Conservation (phyloP, 2,797 vertebrate species). For the Enteromius mattozi region DNA sequence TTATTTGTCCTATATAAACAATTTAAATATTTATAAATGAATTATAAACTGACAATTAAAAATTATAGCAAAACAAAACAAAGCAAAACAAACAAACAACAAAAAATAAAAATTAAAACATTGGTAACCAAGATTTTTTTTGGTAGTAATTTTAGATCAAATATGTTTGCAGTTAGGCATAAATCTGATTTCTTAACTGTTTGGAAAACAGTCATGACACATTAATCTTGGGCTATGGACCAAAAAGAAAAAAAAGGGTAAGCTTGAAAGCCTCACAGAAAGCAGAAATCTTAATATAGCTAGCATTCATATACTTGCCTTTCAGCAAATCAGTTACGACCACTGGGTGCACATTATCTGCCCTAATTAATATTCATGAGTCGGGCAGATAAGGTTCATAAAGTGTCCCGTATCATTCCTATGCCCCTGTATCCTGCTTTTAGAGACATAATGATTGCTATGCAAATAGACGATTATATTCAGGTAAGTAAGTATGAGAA, state of each 20-base stretch:
- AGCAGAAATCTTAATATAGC: background rate
- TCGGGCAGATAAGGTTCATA: background rate
- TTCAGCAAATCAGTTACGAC: background rate
- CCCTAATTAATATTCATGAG: constrained; percentile 22
- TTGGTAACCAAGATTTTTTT: no score
- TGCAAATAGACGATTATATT: background rate
- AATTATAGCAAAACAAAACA: no score
- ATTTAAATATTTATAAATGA: no score
- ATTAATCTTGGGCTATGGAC: no score
- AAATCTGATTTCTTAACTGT: background rate
- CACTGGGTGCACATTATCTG: background rate
- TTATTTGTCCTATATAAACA: no score
- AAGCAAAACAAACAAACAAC: no score
- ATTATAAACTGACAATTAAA: no score
- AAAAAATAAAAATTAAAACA: no score
- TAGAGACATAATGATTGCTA: background rate
- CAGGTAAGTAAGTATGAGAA: background rate
- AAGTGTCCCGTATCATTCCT: background rate
- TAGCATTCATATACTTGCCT: background rate
- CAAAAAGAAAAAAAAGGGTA: background rate
- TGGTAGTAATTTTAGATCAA: no score
- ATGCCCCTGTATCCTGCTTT: background rate
- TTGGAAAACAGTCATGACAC: background rate
- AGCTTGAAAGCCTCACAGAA: background rate
- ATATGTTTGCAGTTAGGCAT: background rate